Base-by-base conservation (phyloP, 37 sponge, comb jelly and placozoan genomes). In the Halisarca cf. caerulea region DNA sequence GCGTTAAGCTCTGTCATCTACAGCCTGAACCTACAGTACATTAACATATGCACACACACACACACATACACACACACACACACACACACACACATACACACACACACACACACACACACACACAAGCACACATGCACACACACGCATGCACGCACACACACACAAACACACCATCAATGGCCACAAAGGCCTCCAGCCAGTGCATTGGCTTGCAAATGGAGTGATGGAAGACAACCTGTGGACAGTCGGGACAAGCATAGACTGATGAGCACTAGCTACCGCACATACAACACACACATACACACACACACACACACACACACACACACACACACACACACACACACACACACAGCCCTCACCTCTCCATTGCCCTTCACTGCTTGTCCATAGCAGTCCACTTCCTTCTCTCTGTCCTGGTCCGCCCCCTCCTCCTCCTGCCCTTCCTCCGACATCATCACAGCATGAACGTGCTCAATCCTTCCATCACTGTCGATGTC, bases 401-500 rank as follows among this genome's bases (percentile, higher is more conserved):
- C 21, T 11, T 53, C 81, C 0, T 25, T 36, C 69, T 79, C 68
- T 28, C 62, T 44, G 38, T 54, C 80, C 59, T 59, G 37, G 20
- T 61, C 83, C 42, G 24, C 8, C n/a, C 60, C 75, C 58, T 57
- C 40, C 41, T 36, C 39, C 33, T 57, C 32, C 51, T 43, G 41
- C 77, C 87, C 89, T 59, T 92, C 89, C 37, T 80, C 89, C 23
- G 89, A 87, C 23, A 66, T 86, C 71, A 88, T 66, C 0, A 90
- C 71, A 11, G 91, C 91, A 42, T 86, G 86, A 1, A 94, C 69
- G 36, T 90, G 89, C n/a, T 94, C 95, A 73, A 95, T 90, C 24
- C 41, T 73, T 1, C 90, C 92, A 79, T 95, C 95, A 18, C 84
- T 88, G 27, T 92, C 84, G 58, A 95, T 91, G 78, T 95, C 95